Base-by-base conservation (phyloP, 2,113 vertebrate genomes). In the Camelus dromedarius region DNA sequence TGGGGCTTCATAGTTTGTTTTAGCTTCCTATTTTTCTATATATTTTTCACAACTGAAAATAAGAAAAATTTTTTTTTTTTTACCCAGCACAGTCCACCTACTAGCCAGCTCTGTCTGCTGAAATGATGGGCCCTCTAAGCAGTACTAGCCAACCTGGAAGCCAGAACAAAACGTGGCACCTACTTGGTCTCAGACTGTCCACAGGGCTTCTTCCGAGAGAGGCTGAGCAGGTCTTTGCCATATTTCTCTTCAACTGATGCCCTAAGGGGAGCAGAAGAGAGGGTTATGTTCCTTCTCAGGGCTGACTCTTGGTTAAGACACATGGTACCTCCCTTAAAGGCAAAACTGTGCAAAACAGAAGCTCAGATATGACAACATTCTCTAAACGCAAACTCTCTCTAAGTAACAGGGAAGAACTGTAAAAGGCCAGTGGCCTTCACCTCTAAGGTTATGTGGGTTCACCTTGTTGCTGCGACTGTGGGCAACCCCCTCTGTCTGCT, bases 131-230 rank as follows among this genome's bases (percentile, higher is more conserved):
- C 14, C 13, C 18, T 28, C 64, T 2, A 0, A 28, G 13, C 16
- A 48, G 15, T 28, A 58, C 28, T 6, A 52, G 46, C 26, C 42
- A 69, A 12, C 20, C 12, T 42, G 35, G n/a, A 48, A 91, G 42
- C 19, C 24, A n/a, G 64, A 90, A 70, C 48, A 6, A 84, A 30
- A 76, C 0, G 0, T 14, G 50, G 81, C 28, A 98, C 99, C 99
- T 99, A 99, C 99, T 99, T 99, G 98, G 99, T 99, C 97, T 99
- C 99, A 0, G 98, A 99, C 95, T 99, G 99, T 94, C 99, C 99
- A 69, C 99, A 99, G 14, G 99, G 99, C 93, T 99, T 99, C 98
- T 99, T 99, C 98, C 98, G 99, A 0, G 99, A 99, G 96, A 99
- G 98, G 86, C 96, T 99, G 32, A 99, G 98, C 28, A 99, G 98